Percentiles rank a stretch among this genome's conserved stretches.
Evolutionary conservation across 2,888 invertebrate species (phyloP).

Genomic region (Erebia ligea): DNA sequence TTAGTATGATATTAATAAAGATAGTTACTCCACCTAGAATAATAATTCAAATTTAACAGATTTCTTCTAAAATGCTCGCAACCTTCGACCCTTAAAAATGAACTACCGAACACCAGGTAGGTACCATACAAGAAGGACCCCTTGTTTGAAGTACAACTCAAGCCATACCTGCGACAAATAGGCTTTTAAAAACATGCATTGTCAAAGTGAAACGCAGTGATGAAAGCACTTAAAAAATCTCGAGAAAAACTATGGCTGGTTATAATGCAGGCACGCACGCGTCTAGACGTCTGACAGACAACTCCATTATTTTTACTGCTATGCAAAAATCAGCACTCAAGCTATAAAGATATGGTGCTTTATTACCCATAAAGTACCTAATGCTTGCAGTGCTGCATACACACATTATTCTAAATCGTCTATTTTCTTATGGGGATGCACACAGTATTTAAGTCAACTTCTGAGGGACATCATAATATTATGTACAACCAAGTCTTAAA

Average conservation of each 20-base stretch:
- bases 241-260: slow-evolving; percentile 21
- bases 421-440: neutral
- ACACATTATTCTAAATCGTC: neutral
- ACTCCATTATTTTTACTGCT: slow-evolving; percentile 22
- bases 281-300: slow-evolving; percentile 36
- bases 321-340: slow-evolving; percentile 7
- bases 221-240: slow-evolving; percentile 34
- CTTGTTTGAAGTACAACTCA: neutral
- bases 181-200: slow-evolving; percentile 27
- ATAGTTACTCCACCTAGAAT: too few species aligned
- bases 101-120: neutral
- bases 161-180: slow-evolving; percentile 14
- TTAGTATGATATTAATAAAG: too few species aligned
- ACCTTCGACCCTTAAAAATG: slow-evolving; percentile 32
- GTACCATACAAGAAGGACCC: slow-evolving; percentile 11
- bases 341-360: neutral
- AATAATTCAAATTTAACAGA: too few species aligned
- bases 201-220: slow-evolving; percentile 29
- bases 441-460: too few species aligned
- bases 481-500: too few species aligned
- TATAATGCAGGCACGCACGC: slow-evolving; percentile 25
- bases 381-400: neutral
- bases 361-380: neutral
- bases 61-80: too few species aligned
- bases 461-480: too few species aligned